These are phyloP conservation scores for Gerosis bhagava DNA, from an alignment of 2,888 invertebrate species.

Conservation along the genomic window DNA sequence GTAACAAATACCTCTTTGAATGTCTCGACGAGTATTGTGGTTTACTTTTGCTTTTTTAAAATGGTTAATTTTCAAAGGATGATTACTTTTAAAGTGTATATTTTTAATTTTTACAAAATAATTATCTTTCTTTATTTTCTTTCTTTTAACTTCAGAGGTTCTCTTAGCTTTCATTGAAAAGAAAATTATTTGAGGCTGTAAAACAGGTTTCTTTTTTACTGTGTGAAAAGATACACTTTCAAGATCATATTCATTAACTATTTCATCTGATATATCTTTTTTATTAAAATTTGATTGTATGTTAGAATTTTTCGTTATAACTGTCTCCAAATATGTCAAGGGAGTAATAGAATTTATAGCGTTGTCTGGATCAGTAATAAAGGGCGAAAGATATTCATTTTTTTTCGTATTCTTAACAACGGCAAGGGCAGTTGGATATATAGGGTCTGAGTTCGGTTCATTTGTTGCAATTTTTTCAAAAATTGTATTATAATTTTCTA, in stretches of 20 bases:
- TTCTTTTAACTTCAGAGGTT: too few species aligned
- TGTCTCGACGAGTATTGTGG: conserved; percentile 23
- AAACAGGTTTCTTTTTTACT: conserved; percentile 24
- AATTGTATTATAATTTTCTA: neutral
- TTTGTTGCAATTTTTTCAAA: neutral
- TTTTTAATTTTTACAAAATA: conserved; percentile 39
- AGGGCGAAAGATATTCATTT: too few species aligned
- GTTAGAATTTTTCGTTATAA: too few species aligned
- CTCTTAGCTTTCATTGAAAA: conserved; percentile 35
- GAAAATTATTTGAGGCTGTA: conserved; percentile 40
- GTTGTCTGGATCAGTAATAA: too few species aligned
- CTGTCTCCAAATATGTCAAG: too few species aligned
- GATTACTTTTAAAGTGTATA: conserved; percentile 45
- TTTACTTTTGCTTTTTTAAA: conserved; percentile 22
- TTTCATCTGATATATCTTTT: too few species aligned
- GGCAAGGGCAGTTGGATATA: neutral
- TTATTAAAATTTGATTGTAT: too few species aligned
- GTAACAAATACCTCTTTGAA: conserved; percentile 38
- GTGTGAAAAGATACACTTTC: neutral
- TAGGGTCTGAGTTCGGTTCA: neutral
- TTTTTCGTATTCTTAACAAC: too few species aligned
- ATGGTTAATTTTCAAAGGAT: conserved; percentile 23
- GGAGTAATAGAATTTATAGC: too few species aligned
- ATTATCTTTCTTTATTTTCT: conserved; percentile 39
- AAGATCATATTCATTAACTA: too few species aligned